A percentile compares a stretch with the other conserved stretches of the same genome.
phyloP scores from a whole-genome alignment of 1,140 invertebrate genomes.

The Mizuhopecten yessoensis region DNA sequence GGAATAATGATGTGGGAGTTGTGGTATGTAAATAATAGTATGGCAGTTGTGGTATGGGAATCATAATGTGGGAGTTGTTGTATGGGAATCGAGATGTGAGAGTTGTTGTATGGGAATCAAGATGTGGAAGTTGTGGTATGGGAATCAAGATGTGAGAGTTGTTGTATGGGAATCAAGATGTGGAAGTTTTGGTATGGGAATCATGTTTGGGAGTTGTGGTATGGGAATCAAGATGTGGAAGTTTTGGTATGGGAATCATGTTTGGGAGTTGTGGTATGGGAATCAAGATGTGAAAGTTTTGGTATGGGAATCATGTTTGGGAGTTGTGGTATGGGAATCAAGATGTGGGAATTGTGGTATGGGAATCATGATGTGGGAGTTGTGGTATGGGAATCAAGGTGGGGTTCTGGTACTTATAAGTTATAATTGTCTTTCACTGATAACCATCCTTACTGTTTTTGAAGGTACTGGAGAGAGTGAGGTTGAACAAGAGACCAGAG shows the following conservation, averaged over 20 bases:
- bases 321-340: too few relatives aligned
- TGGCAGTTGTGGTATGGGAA: neutral
- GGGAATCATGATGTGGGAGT: neutral
- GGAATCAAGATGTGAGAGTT: too few relatives aligned
- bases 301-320: neutral
- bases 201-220: neutral
- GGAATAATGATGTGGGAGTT: neutral
- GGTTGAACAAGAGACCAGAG: slow-evolving; percentile 73
- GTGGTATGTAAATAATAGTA: too few relatives aligned
- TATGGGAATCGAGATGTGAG: too few relatives aligned
- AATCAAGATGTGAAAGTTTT: too few relatives aligned
- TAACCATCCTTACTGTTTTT: neutral
- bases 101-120: neutral
- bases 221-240: too few relatives aligned
- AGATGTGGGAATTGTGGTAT: neutral
- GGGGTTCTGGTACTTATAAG: neutral
- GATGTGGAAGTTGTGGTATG: too few relatives aligned
- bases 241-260: neutral
- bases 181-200: neutral
- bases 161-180: neutral
- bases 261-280: too few relatives aligned
- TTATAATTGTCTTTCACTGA: neutral
- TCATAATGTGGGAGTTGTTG: neutral
- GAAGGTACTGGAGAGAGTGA: slow-evolving; percentile 76
- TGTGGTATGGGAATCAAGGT: neutral